phyloP scores from a whole-genome alignment of 1,140 invertebrate species.

The Metopolophium dirhodum region DNA sequence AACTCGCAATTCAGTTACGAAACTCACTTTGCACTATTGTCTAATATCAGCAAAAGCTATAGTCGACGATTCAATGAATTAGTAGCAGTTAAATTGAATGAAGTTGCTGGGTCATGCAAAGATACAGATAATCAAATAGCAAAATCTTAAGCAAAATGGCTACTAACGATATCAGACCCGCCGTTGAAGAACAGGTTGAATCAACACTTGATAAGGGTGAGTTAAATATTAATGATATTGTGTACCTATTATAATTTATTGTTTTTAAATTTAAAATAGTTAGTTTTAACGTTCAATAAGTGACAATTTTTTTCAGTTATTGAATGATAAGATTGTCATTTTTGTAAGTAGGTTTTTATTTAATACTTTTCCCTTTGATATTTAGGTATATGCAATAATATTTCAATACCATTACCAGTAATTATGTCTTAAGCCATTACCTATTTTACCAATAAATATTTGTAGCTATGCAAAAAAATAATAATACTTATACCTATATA shows the following conservation, averaged over 20 bases:
- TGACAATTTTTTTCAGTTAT: neutral
- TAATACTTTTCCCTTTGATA: no score
- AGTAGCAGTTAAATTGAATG: conserved; percentile 16
- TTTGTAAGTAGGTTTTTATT: no score
- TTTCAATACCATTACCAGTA: neutral
- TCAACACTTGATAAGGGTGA: conserved; percentile 43
- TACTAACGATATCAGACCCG: conserved; percentile 40
- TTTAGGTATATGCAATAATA: neutral
- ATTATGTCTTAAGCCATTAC: neutral
- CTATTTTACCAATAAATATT: neutral
- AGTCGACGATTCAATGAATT: conserved; percentile 44
- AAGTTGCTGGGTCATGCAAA: neutral
- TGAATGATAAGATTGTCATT: neutral
- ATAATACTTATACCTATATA: neutral
- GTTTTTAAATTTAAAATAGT: neutral
- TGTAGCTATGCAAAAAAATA: neutral
- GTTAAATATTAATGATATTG: neutral
- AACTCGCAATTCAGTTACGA: conserved; percentile 10
- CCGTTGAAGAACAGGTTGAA: conserved; percentile 34
- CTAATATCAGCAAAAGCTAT: conserved; percentile 47
- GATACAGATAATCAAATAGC: conserved; percentile 12
- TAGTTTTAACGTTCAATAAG: neutral
- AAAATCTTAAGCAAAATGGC: conserved; percentile 28
- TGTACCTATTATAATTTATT: neutral
- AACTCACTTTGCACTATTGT: conserved; percentile 37